phyloP scores from a whole-genome alignment of 2,888 invertebrate genomes.

The Tryphoninae sp. region DNA sequence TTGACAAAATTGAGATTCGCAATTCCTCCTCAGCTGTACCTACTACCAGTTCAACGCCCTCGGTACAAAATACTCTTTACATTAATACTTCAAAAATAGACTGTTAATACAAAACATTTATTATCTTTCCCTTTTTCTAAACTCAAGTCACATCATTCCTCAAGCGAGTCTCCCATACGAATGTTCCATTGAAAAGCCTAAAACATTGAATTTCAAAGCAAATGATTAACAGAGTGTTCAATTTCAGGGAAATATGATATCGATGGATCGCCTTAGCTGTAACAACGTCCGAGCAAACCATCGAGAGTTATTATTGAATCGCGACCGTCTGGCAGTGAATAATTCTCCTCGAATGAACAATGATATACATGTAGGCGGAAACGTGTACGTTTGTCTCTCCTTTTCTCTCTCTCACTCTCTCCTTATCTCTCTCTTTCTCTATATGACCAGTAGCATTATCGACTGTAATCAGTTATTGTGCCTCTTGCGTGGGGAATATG shows the following conservation, averaged over 20 bases:
- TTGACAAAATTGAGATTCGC: too few relatives aligned
- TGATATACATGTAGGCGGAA: conserved; percentile 66
- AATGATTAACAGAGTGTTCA: too few relatives aligned
- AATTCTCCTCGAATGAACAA: conserved; percentile 51
- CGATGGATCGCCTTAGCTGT: not conserved
- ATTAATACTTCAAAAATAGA: too few relatives aligned
- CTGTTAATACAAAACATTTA: too few relatives aligned
- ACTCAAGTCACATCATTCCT: too few relatives aligned
- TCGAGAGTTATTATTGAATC: conserved; percentile 34
- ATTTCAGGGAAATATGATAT: not conserved
- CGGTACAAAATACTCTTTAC: too few relatives aligned
- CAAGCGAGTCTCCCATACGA: too few relatives aligned
- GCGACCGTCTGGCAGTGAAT: conserved; percentile 25
- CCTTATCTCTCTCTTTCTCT: conserved; percentile 21
- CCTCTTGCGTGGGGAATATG: conserved; percentile 62
- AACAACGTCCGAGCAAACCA: not conserved
- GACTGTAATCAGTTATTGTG: conserved; percentile 65
- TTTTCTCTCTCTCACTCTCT: not conserved
- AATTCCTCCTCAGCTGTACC: too few relatives aligned
- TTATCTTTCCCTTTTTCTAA: too few relatives aligned
- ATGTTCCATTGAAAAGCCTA: too few relatives aligned
- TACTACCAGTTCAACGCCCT: too few relatives aligned
- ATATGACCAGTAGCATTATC: conserved; percentile 57
- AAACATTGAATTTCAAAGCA: too few relatives aligned
- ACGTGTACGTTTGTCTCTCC: conserved; percentile 26